Evolutionary conservation across 2,113 vertebrate species (phyloP).

Genomic region (Perca schrenkii): DNA sequence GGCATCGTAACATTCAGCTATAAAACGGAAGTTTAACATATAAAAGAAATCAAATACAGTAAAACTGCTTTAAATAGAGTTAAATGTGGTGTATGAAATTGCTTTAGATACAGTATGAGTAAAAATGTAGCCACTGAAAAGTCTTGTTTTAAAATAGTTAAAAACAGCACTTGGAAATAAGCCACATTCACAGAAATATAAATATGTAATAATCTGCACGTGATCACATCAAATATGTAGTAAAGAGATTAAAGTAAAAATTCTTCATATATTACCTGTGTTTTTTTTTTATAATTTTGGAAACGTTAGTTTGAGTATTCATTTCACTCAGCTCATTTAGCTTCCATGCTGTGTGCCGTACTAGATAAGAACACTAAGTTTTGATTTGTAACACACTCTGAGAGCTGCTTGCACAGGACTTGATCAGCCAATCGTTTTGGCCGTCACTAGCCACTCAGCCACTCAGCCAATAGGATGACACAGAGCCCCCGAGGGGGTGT

Average conservation of each 20-base stretch:
- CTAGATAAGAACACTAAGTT: constrained; percentile 49
- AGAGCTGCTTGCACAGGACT: constrained; percentile 52
- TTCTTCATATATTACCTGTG: background rate
- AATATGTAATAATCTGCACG: background rate
- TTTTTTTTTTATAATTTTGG: background rate
- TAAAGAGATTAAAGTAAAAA: background rate
- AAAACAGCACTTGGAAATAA: background rate
- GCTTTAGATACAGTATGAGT: background rate
- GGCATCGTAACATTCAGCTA: constrained; percentile 36
- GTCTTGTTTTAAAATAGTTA: background rate
- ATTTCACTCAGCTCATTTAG: constrained; percentile 51
- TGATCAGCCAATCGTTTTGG: constrained; percentile 52
- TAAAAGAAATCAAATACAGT: constrained; percentile 9
- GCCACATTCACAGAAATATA: background rate
- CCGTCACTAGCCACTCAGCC: constrained; percentile 33
- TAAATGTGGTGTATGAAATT: constrained; percentile 3
- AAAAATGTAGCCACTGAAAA: background rate
- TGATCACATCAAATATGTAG: background rate
- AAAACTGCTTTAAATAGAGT: background rate
- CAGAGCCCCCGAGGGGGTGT: constrained; percentile 55
- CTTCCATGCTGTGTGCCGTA: constrained; percentile 53
- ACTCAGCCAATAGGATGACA: constrained; percentile 66
- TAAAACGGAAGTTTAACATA: constrained; percentile 20
- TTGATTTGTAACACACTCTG: constrained; percentile 61
- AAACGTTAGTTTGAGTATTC: constrained; percentile 1